phyloP scores from a whole-genome alignment of 2,113 vertebrate species.

The Anguilla japonica region DNA sequence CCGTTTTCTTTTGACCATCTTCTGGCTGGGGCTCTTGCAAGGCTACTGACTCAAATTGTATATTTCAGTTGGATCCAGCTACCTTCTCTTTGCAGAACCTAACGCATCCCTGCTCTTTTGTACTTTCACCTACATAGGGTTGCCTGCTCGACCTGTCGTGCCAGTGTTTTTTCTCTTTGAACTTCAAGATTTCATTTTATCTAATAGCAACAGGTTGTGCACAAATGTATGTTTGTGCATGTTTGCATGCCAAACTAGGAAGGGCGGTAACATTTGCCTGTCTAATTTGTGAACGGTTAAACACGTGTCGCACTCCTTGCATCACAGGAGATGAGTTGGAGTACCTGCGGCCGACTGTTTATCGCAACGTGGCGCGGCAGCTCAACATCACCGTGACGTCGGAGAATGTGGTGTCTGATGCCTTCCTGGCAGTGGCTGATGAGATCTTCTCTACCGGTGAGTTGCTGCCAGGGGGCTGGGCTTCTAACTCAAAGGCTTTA shows the following conservation, averaged over 20 bases:
- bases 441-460: constrained; percentile 93
- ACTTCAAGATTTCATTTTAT: neutral
- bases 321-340: constrained; percentile 90
- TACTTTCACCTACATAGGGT: neutral
- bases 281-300: neutral
- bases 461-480: neutral
- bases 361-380: constrained; percentile 87
- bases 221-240: neutral
- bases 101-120: neutral
- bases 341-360: constrained; percentile 87
- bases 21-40: neutral
- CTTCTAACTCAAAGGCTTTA: neutral
- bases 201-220: neutral
- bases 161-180: neutral
- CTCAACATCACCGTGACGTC: constrained; percentile 88
- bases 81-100: neutral
- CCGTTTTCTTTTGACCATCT: neutral
- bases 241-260: neutral
- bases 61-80: neutral
- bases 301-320: neutral
- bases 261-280: neutral
- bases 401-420: constrained; percentile 84
- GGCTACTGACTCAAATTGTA: neutral
- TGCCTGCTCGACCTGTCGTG: neutral
- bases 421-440: constrained; percentile 89